Evolutionary conservation across 2,113 vertebrate genomes (phyloP), one percentile per base, ranked within the genome.

Genomic region (Otocyon megalotis): DNA sequence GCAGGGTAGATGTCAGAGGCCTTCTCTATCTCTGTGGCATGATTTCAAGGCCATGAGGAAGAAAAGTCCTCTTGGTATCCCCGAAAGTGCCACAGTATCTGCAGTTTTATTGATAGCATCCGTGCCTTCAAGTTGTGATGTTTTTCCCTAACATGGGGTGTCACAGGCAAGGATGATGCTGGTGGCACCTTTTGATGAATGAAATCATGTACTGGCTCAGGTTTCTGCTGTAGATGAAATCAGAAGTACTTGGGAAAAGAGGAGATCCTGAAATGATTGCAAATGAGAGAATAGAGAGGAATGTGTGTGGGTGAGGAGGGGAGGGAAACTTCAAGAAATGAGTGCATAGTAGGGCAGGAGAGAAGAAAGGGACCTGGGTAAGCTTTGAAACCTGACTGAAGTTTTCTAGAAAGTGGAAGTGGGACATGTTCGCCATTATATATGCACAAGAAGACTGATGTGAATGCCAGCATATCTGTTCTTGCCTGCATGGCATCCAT

Each of bases 361-460:
- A 79, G 48, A 85, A 11, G n/a, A 62, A 88, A 53, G 89, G 35
- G 90, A 9, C 50, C 8, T 14, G 9, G 17, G 5, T 14, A 80
- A 48, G 37, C 22, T 56, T 48, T 79, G 32, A n/a, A 88, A 60
- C 22, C 50, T 12, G 58, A 30, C 37, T 16, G 5, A 60, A 22
- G 16, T 69, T 58, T 32, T 30, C 54, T 60, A 53, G 82, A 17
- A 74, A 35, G 74, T 65, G 14, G 20, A 30, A 1, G 32, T n/a
- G 30, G 37, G 30, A 11, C 4, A 35, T 5, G 2, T 62, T 48
- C 8, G 24, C 24, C 1, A 0, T 82, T 60, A 1, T 24, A 0
- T 20, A 19, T 28, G 17, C 9, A 2, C 43, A 65, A 56, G 19
- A 76, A 62, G 32, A 2, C 12, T 9, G 48, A 65, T 12, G 15